A percentile compares a stretch with the other conserved stretches of the same genome.
Conservation (phyloP, 2,113 vertebrate species). For the Manacus vitellinus region DNA sequence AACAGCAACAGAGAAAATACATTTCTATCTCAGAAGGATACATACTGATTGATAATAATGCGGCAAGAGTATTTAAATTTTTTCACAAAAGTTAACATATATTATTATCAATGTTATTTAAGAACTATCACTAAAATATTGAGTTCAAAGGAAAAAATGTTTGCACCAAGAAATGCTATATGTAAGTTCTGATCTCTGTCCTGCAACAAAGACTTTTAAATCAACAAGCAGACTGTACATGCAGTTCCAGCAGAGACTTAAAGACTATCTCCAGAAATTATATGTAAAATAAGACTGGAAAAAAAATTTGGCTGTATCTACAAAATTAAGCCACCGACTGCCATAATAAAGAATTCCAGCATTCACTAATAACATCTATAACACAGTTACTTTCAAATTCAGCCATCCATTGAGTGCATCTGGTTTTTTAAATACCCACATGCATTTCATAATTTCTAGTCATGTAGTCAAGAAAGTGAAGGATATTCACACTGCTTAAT, state of each 20-base stretch:
- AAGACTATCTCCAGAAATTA: not conserved
- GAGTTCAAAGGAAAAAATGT: not conserved
- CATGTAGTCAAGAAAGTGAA: not conserved
- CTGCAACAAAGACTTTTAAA: not conserved
- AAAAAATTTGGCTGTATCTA: not conserved
- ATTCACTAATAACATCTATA: not conserved
- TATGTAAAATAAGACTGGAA: not conserved
- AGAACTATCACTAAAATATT: not conserved
- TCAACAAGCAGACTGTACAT: not conserved
- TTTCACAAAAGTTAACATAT: not conserved
- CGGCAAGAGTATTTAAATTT: not conserved
- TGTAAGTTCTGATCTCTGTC: not conserved
- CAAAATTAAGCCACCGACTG: not conserved
- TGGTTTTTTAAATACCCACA: not conserved
- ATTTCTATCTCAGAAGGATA: not conserved
- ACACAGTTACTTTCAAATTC: not conserved
- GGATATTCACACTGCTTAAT: not conserved
- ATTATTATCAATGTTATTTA: not conserved
- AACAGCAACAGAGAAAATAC: not conserved
- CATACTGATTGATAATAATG: not conserved
- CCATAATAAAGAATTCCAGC: not conserved
- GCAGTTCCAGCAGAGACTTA: not conserved
- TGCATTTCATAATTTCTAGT: not conserved
- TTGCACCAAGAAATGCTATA: not conserved
- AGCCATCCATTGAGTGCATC: not conserved